Conservation (phyloP, 1,140 invertebrate species). For the Harlomillsia oculata region DNA sequence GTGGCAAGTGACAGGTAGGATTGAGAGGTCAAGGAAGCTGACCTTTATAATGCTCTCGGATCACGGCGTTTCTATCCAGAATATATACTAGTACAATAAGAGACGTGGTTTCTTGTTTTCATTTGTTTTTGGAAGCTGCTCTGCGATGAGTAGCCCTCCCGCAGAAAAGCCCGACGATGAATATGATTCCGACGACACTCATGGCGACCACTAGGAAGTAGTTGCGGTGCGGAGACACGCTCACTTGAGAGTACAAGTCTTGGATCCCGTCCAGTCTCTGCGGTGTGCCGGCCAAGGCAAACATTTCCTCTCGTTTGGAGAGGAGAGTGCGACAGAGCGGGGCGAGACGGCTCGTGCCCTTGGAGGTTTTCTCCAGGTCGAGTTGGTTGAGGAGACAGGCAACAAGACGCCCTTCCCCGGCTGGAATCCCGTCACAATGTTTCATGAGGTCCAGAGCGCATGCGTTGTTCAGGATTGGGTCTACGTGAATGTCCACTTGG, state of each 20-base stretch:
- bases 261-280: constrained; percentile 55
- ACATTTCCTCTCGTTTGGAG: constrained; percentile 24
- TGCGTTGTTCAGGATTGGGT: constrained; percentile 65
- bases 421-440: constrained; percentile 68
- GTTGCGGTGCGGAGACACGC: constrained; percentile 59
- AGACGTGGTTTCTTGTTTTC: constrained; percentile 39
- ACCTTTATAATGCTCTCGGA: no score
- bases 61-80: background rate
- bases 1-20: constrained; percentile 15
- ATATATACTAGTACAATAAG: background rate
- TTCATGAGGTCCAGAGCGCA: constrained; percentile 70
- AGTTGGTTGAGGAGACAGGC: constrained; percentile 27
- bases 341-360: constrained; percentile 6
- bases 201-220: constrained; percentile 65
- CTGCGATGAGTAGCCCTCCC: constrained; percentile 64
- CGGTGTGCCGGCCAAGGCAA: constrained; percentile 34
- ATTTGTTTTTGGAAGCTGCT: constrained; percentile 59
- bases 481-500: constrained; percentile 65
- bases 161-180: constrained; percentile 69
- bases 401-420: constrained; percentile 68
- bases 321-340: constrained; percentile 25
- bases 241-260: constrained; percentile 59
- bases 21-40: background rate
- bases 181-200: constrained; percentile 62
- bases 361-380: constrained; percentile 18